A percentile compares a stretch with the other conserved stretches of the same genome.
Evolutionary conservation across 2,113 vertebrate species (phyloP).

Genomic region (Myotis davidii): DNA sequence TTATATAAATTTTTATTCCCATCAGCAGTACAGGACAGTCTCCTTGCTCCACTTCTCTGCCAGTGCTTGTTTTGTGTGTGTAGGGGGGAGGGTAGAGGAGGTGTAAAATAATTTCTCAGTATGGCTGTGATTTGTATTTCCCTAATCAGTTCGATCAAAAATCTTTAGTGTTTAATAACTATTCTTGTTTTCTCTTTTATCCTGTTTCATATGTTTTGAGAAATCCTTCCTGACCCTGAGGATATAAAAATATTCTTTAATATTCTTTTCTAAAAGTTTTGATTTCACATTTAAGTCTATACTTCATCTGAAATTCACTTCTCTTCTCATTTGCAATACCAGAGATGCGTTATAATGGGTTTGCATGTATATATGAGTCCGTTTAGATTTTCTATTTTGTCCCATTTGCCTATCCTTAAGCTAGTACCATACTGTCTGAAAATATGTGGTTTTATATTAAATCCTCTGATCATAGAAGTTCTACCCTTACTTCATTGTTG

Average conservation of each 20-base stretch:
- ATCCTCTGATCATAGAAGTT: not conserved
- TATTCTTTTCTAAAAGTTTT: conserved; percentile 16
- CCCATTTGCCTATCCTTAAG: not conserved
- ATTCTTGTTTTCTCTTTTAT: conserved; percentile 9
- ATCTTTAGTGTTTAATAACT: not conserved
- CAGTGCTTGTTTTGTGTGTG: not conserved
- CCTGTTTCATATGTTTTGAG: not conserved
- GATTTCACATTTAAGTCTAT: not conserved
- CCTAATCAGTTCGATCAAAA: not conserved
- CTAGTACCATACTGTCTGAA: not conserved
- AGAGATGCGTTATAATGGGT: not conserved
- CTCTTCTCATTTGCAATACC: not conserved
- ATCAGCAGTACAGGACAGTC: not conserved
- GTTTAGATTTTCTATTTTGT: not conserved
- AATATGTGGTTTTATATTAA: not conserved
- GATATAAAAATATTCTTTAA: conserved; percentile 21
- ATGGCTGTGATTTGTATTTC: not conserved
- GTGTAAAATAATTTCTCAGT: not conserved
- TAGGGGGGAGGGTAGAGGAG: too few species aligned
- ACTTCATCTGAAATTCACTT: conserved; percentile 1
- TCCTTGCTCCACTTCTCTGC: not conserved
- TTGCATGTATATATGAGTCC: not conserved
- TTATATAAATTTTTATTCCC: not conserved
- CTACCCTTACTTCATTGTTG: not conserved
- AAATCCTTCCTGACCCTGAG: not conserved